Conservation (phyloP, 2,888 invertebrate genomes). For the Aproaerema taeniolella region DNA sequence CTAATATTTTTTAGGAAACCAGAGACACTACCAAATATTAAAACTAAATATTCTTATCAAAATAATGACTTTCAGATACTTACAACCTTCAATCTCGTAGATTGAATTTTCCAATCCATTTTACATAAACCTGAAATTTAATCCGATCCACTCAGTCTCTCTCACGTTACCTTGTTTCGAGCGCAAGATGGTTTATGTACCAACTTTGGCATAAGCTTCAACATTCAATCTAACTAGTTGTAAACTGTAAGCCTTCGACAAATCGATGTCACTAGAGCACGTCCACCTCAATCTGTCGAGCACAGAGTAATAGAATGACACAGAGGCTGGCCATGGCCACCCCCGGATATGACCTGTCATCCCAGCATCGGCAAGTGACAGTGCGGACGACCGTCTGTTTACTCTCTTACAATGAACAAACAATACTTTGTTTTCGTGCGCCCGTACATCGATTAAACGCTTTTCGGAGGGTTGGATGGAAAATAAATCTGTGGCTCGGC, state of each 20-base stretch:
- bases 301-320: conserved; percentile 66
- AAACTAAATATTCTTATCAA: too few relatives aligned
- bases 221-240: conserved; percentile 15
- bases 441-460: conserved; percentile 1
- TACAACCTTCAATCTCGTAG: too few relatives aligned
- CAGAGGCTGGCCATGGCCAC: conserved; percentile 48
- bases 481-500: background rate
- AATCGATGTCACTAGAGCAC: conserved; percentile 23
- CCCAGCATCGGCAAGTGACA: conserved; percentile 55
- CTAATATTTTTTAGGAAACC: too few relatives aligned
- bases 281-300: conserved; percentile 56
- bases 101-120: too few relatives aligned
- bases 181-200: conserved; percentile 4
- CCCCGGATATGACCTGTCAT: conserved; percentile 67
- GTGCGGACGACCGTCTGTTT: conserved; percentile 48
- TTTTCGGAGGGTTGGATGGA: conserved; percentile 1
- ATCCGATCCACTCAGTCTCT: background rate
- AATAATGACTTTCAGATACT: too few relatives aligned
- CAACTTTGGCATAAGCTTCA: conserved; percentile 5
- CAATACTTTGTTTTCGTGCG: conserved; percentile 33
- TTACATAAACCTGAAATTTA: conserved; percentile 1
- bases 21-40: too few relatives aligned
- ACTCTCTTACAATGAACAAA: conserved; percentile 49
- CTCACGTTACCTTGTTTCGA: conserved; percentile 9
- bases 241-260: conserved; percentile 17